A percentile compares a stretch with the other conserved stretches of the same genome.
Conservation (phyloP, 2,113 vertebrate genomes). For the Aspiorhynchus laticeps region DNA sequence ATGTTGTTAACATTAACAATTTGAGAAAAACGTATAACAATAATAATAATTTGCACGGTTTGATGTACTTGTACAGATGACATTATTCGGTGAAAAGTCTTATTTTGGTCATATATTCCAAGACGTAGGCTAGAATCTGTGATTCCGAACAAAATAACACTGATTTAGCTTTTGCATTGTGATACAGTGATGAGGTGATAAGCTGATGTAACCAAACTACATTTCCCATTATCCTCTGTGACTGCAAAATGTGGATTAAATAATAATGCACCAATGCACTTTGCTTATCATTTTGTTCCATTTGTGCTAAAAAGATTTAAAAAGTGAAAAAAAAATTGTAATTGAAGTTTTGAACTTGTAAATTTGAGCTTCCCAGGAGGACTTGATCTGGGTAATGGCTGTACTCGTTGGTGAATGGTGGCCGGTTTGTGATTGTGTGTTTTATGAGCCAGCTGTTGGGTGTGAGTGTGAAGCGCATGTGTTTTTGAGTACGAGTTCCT, state of each 20-base stretch:
- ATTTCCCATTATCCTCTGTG: not conserved
- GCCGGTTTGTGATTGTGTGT: conserved; percentile 31
- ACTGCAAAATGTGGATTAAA: not conserved
- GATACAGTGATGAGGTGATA: not conserved
- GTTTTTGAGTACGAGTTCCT: conserved; percentile 34
- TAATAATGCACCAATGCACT: not conserved
- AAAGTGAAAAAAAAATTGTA: not conserved
- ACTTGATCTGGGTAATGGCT: not conserved
- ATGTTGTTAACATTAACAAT: too few species aligned
- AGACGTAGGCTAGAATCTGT: too few species aligned
- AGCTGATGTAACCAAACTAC: not conserved
- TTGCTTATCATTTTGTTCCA: not conserved
- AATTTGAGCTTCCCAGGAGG: not conserved
- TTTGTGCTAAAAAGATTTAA: not conserved
- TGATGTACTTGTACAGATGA: too few species aligned
- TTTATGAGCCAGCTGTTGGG: conserved; percentile 31
- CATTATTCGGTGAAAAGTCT: too few species aligned
- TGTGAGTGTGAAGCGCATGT: conserved; percentile 35
- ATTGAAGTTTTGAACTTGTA: not conserved
- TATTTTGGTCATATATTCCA: too few species aligned
- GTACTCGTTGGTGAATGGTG: not conserved
- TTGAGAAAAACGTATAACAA: not conserved
- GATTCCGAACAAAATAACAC: not conserved
- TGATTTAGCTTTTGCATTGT: not conserved
- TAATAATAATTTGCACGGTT: not conserved